Percentiles rank a stretch among this genome's conserved stretches.
Evolutionary conservation across 2,113 vertebrate genomes (phyloP).

Genomic region (Dromaius novaehollandiae): DNA sequence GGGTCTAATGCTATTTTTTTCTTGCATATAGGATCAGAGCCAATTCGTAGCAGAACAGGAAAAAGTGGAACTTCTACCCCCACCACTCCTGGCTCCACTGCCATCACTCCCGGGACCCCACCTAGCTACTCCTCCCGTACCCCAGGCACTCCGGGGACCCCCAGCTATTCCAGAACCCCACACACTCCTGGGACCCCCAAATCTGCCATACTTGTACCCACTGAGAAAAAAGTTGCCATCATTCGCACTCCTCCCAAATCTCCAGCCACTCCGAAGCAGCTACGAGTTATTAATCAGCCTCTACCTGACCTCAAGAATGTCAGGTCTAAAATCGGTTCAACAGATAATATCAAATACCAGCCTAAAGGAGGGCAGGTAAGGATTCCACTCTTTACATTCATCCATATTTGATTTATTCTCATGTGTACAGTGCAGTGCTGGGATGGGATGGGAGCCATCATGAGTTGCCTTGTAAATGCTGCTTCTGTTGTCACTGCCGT

Average conservation of each 20-base stretch:
- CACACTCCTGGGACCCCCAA: slow-evolving; percentile 94
- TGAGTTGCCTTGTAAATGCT: neutral
- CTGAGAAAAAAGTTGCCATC: slow-evolving; percentile 96
- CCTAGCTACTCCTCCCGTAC: slow-evolving; percentile 94
- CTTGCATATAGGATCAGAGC: slow-evolving; percentile 82
- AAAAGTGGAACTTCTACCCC: slow-evolving; percentile 94
- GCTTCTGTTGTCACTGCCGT: neutral
- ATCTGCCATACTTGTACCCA: slow-evolving; percentile 89
- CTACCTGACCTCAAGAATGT: slow-evolving; percentile 94
- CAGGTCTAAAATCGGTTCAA: slow-evolving; percentile 95
- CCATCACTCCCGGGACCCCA: slow-evolving; percentile 92
- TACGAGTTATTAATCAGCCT: slow-evolving; percentile 91
- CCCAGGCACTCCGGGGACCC: slow-evolving; percentile 88
- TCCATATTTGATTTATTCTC: neutral
- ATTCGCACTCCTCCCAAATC: slow-evolving; percentile 96
- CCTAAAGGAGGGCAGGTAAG: slow-evolving; percentile 95
- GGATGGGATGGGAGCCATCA: neutral
- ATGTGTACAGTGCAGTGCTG: neutral
- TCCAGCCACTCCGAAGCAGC: slow-evolving; percentile 89
- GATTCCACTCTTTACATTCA: neutral
- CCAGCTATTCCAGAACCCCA: slow-evolving; percentile 88
- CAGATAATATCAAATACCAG: slow-evolving; percentile 91
- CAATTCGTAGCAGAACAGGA: slow-evolving; percentile 87
- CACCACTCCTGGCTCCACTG: slow-evolving; percentile 91
- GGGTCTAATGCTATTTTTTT: neutral